Conservation (phyloP, 2,888 invertebrate genomes). For the Tribolium freemani region DNA sequence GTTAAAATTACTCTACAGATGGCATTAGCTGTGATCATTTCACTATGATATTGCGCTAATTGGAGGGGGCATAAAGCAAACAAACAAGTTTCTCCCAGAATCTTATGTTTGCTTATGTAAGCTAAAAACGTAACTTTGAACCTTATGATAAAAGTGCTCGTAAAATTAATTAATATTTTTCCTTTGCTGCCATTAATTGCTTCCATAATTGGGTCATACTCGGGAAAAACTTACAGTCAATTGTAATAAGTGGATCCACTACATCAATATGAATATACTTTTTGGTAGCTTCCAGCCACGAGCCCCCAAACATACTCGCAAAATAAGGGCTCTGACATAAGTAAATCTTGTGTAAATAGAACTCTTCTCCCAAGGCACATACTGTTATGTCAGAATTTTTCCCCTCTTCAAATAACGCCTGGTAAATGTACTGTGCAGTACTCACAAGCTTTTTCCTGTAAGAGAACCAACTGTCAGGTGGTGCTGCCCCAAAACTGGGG, state of each 20-base stretch:
- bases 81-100: background rate
- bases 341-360: slow-evolving; percentile 84
- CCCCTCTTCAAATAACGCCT: slow-evolving; percentile 81
- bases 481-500: background rate
- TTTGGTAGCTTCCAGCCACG: slow-evolving; percentile 81
- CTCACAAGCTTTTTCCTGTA: slow-evolving; percentile 77
- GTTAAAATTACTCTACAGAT: no score
- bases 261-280: slow-evolving; percentile 78
- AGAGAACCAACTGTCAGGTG: background rate
- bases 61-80: background rate
- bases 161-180: background rate
- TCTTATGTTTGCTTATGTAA: background rate
- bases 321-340: slow-evolving; percentile 86
- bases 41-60: no score
- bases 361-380: slow-evolving; percentile 78
- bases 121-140: background rate
- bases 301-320: slow-evolving; percentile 84
- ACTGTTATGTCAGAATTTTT: slow-evolving; percentile 83
- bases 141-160: background rate
- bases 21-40: no score
- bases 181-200: background rate
- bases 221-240: slow-evolving; percentile 73
- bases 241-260: slow-evolving; percentile 78
- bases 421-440: slow-evolving; percentile 84
- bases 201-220: background rate